phyloP scores from a whole-genome alignment of 2,113 vertebrate species.

The Laticauda laticaudata region DNA sequence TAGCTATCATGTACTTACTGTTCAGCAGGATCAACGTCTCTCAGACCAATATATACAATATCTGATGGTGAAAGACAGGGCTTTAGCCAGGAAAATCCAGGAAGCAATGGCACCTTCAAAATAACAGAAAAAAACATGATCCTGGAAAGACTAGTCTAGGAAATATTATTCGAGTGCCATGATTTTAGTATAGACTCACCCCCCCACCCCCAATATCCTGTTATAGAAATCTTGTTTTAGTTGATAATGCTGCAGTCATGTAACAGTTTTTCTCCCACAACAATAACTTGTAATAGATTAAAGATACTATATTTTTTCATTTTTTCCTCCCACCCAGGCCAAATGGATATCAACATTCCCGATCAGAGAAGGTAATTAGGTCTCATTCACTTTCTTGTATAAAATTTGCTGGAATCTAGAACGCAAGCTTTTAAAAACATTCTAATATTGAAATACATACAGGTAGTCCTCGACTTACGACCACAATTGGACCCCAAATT shows the following conservation, averaged over 20 bases:
- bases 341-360: not conserved
- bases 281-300: not conserved
- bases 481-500: not conserved
- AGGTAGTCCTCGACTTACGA: not conserved
- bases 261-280: not conserved
- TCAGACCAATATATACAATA: slow-evolving; percentile 91
- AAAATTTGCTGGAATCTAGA: not conserved
- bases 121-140: slow-evolving; percentile 9
- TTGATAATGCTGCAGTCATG: not conserved
- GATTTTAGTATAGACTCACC: not conserved
- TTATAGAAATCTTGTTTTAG: not conserved
- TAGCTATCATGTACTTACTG: slow-evolving; percentile 76
- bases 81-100: slow-evolving; percentile 94
- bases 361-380: not conserved
- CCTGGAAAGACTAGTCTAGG: slow-evolving; percentile 1
- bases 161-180: not conserved
- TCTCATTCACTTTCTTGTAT: not conserved
- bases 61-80: slow-evolving; percentile 85
- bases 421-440: not conserved
- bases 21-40: slow-evolving; percentile 93
- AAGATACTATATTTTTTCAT: not conserved
- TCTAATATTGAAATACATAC: not conserved
- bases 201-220: not conserved
- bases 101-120: slow-evolving; percentile 83
- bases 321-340: not conserved